Evolutionary conservation across 2,797 vertebrate genomes (phyloP).

Genomic region (Lutjanus campechanus): DNA sequence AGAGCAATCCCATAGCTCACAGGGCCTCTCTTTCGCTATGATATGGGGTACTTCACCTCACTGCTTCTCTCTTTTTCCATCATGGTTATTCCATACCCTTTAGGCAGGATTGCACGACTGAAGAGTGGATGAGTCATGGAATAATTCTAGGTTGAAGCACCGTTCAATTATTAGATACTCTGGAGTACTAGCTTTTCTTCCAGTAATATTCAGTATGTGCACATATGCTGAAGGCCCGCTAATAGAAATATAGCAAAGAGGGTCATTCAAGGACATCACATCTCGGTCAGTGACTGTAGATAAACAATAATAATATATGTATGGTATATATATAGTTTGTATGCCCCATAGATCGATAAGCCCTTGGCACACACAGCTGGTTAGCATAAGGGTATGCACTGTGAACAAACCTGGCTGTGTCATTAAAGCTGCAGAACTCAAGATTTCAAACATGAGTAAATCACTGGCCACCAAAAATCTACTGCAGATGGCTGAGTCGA

Average conservation of each 20-base stretch:
- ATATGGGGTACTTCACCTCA: slow-evolving; percentile 51
- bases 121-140: slow-evolving; percentile 57
- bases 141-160: slow-evolving; percentile 52
- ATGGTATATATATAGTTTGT: neutral
- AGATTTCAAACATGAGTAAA: neutral
- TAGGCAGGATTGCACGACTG: slow-evolving; percentile 47
- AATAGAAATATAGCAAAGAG: slow-evolving; percentile 23
- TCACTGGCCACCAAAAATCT: neutral
- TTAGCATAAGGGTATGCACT: neutral
- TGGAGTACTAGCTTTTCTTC: slow-evolving; percentile 34
- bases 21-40: slow-evolving; percentile 33
- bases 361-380: neutral
- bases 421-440: neutral
- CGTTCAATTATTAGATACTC: slow-evolving; percentile 53
- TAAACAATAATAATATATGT: neutral
- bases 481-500: neutral
- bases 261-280: slow-evolving; percentile 40
- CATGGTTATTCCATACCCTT: slow-evolving; percentile 45
- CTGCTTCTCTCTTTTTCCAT: slow-evolving; percentile 31
- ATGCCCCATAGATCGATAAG: neutral
- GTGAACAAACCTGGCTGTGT: too few species aligned
- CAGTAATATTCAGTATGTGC: slow-evolving; percentile 49
- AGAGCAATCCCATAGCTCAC: slow-evolving; percentile 32
- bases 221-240: slow-evolving; percentile 24
- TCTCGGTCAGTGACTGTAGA: neutral